phyloP scores from a whole-genome alignment of 2,113 vertebrate species.

The western clawed frog (Xenopus tropicalis) region UCB_Xtro_10.0 CM004449.2:92528001-92528500 shows the following conservation, averaged over 20 bases:
- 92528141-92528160: slow-evolving; percentile 12
- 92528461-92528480: slow-evolving; percentile 22
- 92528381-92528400: slow-evolving; percentile 22
- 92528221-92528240: slow-evolving; percentile 16
- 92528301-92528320: slow-evolving; percentile 29
- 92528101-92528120: slow-evolving; percentile 34
- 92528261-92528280: slow-evolving; percentile 15
- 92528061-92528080: slow-evolving; percentile 43
- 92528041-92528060: slow-evolving; percentile 47
- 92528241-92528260: slow-evolving; percentile 4
- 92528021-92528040: slow-evolving; percentile 45
- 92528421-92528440: slow-evolving; percentile 22
- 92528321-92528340: slow-evolving; percentile 17
- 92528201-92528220: slow-evolving; percentile 31
- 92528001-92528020: slow-evolving; percentile 51
- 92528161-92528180: slow-evolving; percentile 27
- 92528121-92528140: slow-evolving; percentile 33
- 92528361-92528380: slow-evolving; percentile 2
- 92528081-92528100: slow-evolving; percentile 24
- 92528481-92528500: not conserved
- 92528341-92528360: slow-evolving; percentile 44
- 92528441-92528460: slow-evolving; percentile 35
- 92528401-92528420: slow-evolving; percentile 29
- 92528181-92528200: slow-evolving; percentile 31
- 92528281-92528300: slow-evolving; percentile 8